phyloP scores from a whole-genome alignment of 2,113 vertebrate species.

The Pollachius pollachius region DNA sequence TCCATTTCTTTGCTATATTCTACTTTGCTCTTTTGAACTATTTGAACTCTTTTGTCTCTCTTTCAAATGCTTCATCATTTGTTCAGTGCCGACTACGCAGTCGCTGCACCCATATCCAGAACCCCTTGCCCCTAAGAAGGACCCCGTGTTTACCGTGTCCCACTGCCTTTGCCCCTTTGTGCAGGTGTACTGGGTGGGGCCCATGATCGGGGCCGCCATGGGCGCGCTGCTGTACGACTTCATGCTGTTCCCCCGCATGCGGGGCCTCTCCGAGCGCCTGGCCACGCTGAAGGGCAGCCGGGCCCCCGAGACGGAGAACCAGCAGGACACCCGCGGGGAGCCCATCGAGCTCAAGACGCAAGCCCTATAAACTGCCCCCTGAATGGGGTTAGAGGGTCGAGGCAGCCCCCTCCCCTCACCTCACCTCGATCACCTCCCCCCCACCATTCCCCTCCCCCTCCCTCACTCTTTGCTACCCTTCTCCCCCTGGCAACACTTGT shows the following conservation, averaged over 20 bases:
- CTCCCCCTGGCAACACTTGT: conserved; percentile 35
- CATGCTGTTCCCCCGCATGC: conserved; percentile 87
- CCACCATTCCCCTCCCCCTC: conserved; percentile 41
- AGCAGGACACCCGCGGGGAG: conserved; percentile 79
- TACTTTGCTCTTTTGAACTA: too few species aligned
- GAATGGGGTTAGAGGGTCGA: conserved; percentile 43
- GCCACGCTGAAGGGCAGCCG: conserved; percentile 85
- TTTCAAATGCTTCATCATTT: too few species aligned
- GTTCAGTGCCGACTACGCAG: too few species aligned
- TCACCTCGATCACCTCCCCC: conserved; percentile 2
- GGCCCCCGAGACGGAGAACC: conserved; percentile 73
- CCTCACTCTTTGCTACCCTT: conserved; percentile 18
- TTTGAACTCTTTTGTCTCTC: too few species aligned
- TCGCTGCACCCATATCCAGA: neutral
- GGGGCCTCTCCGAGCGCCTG: conserved; percentile 85
- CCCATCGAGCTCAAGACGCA: conserved; percentile 91
- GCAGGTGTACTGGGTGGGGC: conserved; percentile 93
- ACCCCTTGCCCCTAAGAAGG: too few species aligned
- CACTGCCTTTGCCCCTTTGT: neutral
- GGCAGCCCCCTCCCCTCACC: conserved; percentile 39
- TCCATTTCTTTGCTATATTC: too few species aligned
- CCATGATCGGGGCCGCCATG: conserved; percentile 84
- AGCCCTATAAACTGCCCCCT: conserved; percentile 76
- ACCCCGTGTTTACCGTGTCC: neutral
- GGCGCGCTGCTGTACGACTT: conserved; percentile 88